Evolutionary conservation across 2,888 invertebrate species (phyloP).

Genomic region (Panopea generosa): DNA sequence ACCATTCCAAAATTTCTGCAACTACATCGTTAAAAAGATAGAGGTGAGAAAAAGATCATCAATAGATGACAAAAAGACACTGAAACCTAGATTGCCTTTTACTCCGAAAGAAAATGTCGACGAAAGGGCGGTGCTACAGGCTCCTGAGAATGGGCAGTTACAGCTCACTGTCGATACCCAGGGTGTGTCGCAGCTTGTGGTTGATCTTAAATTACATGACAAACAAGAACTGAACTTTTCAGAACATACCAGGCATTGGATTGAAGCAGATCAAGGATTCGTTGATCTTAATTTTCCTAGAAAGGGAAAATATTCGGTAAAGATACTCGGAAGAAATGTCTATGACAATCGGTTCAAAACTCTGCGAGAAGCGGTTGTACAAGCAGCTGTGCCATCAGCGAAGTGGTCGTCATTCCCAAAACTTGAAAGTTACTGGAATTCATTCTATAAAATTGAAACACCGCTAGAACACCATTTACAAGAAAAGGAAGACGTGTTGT

Average conservation of each 20-base stretch:
- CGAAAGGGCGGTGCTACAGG: constrained; percentile 5
- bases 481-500: constrained; percentile 47
- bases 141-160: constrained; percentile 42
- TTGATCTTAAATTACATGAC: constrained; percentile 42
- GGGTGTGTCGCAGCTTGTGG: constrained; percentile 25
- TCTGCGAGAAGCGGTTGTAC: constrained; percentile 36
- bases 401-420: constrained; percentile 60
- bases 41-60: neutral
- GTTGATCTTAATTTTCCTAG: constrained; percentile 58
- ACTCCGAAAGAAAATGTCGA: neutral
- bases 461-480: constrained; percentile 42
- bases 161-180: constrained; percentile 24
- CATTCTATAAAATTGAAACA: constrained; percentile 40
- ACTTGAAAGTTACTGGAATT: constrained; percentile 34
- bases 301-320: constrained; percentile 42
- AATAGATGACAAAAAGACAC: too few relatives aligned
- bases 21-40: constrained; percentile 41
- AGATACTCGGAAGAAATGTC: constrained; percentile 26
- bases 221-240: constrained; percentile 51
- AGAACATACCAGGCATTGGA: constrained; percentile 54
- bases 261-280: constrained; percentile 33
- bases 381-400: constrained; percentile 39
- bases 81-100: neutral
- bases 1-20: constrained; percentile 46
- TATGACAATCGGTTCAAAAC: constrained; percentile 19